Conservation (phyloP, 2,888 invertebrate genomes). For the Argyresthia albistria region DNA sequence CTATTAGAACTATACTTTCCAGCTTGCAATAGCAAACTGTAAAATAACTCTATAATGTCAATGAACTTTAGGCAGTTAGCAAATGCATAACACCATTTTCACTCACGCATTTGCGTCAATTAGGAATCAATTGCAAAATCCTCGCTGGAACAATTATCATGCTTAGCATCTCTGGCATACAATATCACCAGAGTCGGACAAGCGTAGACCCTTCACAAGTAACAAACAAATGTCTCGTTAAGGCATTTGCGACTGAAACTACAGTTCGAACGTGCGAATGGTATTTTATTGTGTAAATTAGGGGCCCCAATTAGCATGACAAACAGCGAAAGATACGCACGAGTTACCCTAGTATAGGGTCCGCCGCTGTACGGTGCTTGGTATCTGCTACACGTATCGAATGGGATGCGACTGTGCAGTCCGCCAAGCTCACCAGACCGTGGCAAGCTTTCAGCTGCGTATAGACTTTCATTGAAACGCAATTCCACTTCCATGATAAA, state of each 20-base stretch:
- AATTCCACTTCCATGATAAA: not conserved
- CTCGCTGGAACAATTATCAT: constrained; percentile 12
- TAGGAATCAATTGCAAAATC: not conserved
- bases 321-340: constrained; percentile 36
- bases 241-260: constrained; percentile 17
- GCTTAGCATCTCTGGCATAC: not conserved
- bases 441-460: constrained; percentile 35
- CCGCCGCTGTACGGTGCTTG: constrained; percentile 21
- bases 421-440: constrained; percentile 52
- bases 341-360: constrained; percentile 13
- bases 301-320: constrained; percentile 52
- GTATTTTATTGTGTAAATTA: constrained; percentile 64
- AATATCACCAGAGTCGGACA: not conserved
- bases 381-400: constrained; percentile 49
- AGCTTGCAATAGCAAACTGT: no score
- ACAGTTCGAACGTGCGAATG: constrained; percentile 24
- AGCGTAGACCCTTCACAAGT: not conserved
- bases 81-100: not conserved
- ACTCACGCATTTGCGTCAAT: not conserved
- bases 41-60: no score
- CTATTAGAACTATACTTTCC: no score
- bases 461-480: constrained; percentile 20
- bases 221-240: constrained; percentile 30
- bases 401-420: constrained; percentile 14
- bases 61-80: no score